Conservation (phyloP, 2,888 invertebrate genomes). For the Drosophila ezoana region DNA sequence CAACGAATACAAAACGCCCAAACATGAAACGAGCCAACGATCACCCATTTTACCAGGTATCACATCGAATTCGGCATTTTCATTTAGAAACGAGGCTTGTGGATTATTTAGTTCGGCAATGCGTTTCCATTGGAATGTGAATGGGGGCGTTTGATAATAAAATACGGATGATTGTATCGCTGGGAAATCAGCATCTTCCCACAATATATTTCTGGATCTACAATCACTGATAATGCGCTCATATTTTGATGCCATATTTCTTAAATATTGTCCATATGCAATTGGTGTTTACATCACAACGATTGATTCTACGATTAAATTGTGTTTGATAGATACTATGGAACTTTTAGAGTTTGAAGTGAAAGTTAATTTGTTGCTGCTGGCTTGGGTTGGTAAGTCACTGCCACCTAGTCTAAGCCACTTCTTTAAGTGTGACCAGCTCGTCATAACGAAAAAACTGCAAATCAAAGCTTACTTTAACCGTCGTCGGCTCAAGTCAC, state of each 20-base stretch:
- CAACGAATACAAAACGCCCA: slow-evolving; percentile 93
- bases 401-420: slow-evolving; percentile 58
- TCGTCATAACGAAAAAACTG: slow-evolving; percentile 8
- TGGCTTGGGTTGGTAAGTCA: slow-evolving; percentile 28
- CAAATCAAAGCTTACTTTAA: slow-evolving; percentile 10
- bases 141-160: slow-evolving; percentile 97
- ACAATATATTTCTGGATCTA: slow-evolving; percentile 91
- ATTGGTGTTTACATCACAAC: slow-evolving; percentile 39
- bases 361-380: slow-evolving; percentile 56
- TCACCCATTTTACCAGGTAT: slow-evolving; percentile 95
- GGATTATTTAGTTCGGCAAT: slow-evolving; percentile 87
- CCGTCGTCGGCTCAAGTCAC: slow-evolving; percentile 3
- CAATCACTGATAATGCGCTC: slow-evolving; percentile 93
- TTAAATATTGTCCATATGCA: slow-evolving; percentile 19
- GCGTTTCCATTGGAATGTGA: slow-evolving; percentile 96
- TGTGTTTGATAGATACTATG: slow-evolving; percentile 6
- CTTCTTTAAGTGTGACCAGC: slow-evolving; percentile 53
- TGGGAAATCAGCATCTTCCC: slow-evolving; percentile 97
- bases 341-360: slow-evolving; percentile 40
- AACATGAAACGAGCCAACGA: slow-evolving; percentile 95
- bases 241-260: slow-evolving; percentile 86
- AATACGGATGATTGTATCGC: slow-evolving; percentile 95
- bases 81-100: slow-evolving; percentile 86
- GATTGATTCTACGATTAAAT: slow-evolving; percentile 10
- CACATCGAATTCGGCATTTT: slow-evolving; percentile 91